Percentiles rank a stretch among this genome's conserved stretches.
These are phyloP conservation scores for Bovichtus variegatus DNA, from an alignment of 2,797 vertebrate species.

Conservation along the genomic window DNA sequence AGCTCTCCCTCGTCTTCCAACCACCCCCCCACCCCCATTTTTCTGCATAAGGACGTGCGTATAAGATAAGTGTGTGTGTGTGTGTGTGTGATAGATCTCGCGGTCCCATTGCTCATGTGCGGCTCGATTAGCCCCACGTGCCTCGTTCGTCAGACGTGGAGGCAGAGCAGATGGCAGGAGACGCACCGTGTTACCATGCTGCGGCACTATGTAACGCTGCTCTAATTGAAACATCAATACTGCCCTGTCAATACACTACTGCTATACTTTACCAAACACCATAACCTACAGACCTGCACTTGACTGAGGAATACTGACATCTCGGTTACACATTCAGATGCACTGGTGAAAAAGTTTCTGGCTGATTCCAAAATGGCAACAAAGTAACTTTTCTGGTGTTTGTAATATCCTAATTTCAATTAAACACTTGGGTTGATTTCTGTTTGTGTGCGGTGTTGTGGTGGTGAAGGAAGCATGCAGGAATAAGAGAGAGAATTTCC, in stretches of 20 bases:
- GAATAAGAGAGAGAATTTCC: slow-evolving; percentile 41
- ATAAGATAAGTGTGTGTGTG: slow-evolving; percentile 48
- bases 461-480: slow-evolving; percentile 46
- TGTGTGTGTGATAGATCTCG: slow-evolving; percentile 64
- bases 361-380: slow-evolving; percentile 1
- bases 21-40: slow-evolving; percentile 45
- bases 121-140: slow-evolving; percentile 87
- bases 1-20: slow-evolving; percentile 45
- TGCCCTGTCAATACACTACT: slow-evolving; percentile 80
- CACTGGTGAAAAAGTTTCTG: slow-evolving; percentile 36
- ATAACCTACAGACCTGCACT: slow-evolving; percentile 63
- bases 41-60: slow-evolving; percentile 78
- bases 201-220: slow-evolving; percentile 81
- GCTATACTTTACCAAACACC: slow-evolving; percentile 72
- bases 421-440: slow-evolving; percentile 48
- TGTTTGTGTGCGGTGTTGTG: slow-evolving; percentile 42
- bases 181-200: slow-evolving; percentile 82
- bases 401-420: slow-evolving; percentile 48
- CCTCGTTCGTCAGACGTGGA: slow-evolving; percentile 85
- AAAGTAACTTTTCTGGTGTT: slow-evolving; percentile 38
- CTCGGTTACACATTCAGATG: slow-evolving; percentile 13
- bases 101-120: slow-evolving; percentile 84
- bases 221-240: slow-evolving; percentile 90
- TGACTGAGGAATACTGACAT: slow-evolving; percentile 39
- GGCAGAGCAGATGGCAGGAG: slow-evolving; percentile 87